A percentile compares a stretch with the other conserved stretches of the same genome.
phyloP scores from a whole-genome alignment of 2,113 vertebrate genomes.

The Verasper variegatus region DNA sequence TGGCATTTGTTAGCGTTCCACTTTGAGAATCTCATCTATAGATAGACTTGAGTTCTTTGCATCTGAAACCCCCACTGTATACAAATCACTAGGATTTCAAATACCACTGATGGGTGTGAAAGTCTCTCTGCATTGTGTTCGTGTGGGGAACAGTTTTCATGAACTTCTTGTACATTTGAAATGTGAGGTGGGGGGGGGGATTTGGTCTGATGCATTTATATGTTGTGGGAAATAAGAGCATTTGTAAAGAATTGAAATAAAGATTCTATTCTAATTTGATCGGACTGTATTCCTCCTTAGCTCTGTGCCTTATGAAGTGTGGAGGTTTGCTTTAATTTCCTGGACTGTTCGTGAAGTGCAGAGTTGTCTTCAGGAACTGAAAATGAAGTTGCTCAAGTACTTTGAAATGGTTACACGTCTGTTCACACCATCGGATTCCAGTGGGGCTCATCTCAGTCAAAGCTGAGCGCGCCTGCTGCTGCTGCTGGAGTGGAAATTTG shows the following conservation, averaged over 20 bases:
- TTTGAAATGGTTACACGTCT: conserved; percentile 57
- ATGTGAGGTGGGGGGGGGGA: conserved; percentile 3
- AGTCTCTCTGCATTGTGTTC: conserved; percentile 10
- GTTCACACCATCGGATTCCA: conserved; percentile 49
- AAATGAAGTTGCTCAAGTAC: conserved; percentile 40
- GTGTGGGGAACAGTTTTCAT: conserved; percentile 20
- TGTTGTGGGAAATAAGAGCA: conserved; percentile 33
- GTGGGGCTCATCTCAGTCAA: conserved; percentile 43
- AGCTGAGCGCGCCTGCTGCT: conserved; percentile 38
- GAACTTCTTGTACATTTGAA: conserved; percentile 19
- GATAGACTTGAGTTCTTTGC: background rate
- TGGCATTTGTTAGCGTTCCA: background rate
- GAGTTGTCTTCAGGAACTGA: conserved; percentile 24
- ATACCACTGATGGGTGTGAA: conserved; percentile 31
- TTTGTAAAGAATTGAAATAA: conserved; percentile 65
- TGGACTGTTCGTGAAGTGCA: conserved; percentile 29
- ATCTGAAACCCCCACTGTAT: conserved; percentile 5
- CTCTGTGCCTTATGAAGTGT: background rate
- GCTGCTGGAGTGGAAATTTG: conserved; percentile 21
- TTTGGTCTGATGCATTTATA: conserved; percentile 39
- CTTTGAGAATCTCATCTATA: conserved; percentile 11
- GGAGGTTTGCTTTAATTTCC: conserved; percentile 17
- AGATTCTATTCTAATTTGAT: conserved; percentile 61
- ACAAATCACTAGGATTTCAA: conserved; percentile 14
- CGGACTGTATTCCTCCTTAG: background rate